phyloP scores from a whole-genome alignment of 2,113 vertebrate species.

The Macrotus californicus region DNA sequence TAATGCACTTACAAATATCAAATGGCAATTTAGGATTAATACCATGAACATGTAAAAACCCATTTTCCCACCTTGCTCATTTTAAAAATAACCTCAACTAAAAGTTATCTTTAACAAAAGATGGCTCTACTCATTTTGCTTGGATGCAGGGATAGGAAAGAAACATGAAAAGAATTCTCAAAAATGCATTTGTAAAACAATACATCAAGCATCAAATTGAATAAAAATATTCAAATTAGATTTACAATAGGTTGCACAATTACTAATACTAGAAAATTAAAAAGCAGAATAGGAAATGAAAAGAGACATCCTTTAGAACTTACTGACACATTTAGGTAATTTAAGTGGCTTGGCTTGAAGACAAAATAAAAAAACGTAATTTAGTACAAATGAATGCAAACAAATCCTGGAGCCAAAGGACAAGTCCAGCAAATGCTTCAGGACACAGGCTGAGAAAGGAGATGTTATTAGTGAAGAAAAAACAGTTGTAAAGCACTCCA shows the following conservation, averaged over 20 bases:
- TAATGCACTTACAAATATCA: neutral
- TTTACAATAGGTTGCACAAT: conserved; percentile 6
- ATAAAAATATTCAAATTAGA: conserved; percentile 40
- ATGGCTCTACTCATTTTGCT: neutral
- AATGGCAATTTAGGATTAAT: neutral
- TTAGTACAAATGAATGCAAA: conserved; percentile 66
- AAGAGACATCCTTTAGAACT: conserved; percentile 8
- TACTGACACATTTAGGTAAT: conserved; percentile 34
- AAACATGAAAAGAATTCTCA: conserved; percentile 18
- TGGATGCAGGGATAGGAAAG: neutral
- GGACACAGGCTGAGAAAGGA: conserved; percentile 23
- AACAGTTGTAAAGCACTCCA: conserved; percentile 31
- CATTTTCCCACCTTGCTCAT: neutral
- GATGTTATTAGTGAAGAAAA: conserved; percentile 27
- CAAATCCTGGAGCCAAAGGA: conserved; percentile 58
- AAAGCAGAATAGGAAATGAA: conserved; percentile 25
- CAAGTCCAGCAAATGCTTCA: conserved; percentile 49
- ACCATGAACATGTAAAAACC: neutral
- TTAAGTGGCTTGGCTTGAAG: conserved; percentile 51
- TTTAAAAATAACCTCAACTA: conserved; percentile 19
- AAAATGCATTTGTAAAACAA: conserved; percentile 32
- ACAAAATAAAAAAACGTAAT: conserved; percentile 2
- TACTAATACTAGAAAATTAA: conserved; percentile 18
- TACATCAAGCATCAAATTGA: conserved; percentile 3
- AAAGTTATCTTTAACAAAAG: neutral